Percentiles rank a stretch among this genome's conserved stretches.
These are phyloP conservation scores for Pomacea canaliculata DNA, from an alignment of 2,888 invertebrate species.

Conservation along the genomic window DNA sequence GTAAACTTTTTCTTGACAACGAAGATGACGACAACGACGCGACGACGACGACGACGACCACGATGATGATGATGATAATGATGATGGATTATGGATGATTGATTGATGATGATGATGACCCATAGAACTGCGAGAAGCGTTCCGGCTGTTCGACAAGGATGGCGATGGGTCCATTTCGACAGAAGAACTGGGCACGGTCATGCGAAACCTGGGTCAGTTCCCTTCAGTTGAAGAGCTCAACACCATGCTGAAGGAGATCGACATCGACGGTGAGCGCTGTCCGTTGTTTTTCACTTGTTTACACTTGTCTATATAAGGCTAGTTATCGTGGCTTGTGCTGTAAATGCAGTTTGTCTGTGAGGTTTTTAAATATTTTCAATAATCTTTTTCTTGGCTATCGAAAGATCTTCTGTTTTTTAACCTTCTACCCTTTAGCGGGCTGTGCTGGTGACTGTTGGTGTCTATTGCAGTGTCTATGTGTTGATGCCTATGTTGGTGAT, in stretches of 20 bases:
- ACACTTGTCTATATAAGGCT: too few relatives aligned
- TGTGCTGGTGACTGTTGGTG: neutral
- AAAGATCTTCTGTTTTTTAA: neutral
- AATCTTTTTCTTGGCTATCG: neutral
- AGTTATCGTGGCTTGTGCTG: too few relatives aligned
- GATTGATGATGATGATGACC: slow-evolving; percentile 21
- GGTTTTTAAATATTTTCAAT: neutral
- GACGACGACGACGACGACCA: slow-evolving; percentile 3
- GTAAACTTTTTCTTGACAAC: too few relatives aligned
- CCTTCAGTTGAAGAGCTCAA: slow-evolving; percentile 61
- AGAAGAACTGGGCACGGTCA: slow-evolving; percentile 62
- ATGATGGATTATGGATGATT: slow-evolving; percentile 22
- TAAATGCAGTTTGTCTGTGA: neutral
- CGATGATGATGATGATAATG: slow-evolving; percentile 16
- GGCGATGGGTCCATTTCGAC: slow-evolving; percentile 64
- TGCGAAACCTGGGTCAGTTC: slow-evolving; percentile 63
- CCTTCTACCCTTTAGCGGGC: neutral
- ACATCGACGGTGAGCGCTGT: slow-evolving; percentile 58
- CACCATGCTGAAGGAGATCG: slow-evolving; percentile 63
- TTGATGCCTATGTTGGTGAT: neutral
- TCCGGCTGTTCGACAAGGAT: slow-evolving; percentile 65
- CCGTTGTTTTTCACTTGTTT: too few relatives aligned
- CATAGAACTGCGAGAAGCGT: slow-evolving; percentile 62
- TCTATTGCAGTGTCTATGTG: too few relatives aligned
- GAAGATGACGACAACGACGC: too few relatives aligned